These are phyloP conservation scores for Coendou prehensilis DNA, from an alignment of 2,797 vertebrate species.

Conservation along the genomic window DNA sequence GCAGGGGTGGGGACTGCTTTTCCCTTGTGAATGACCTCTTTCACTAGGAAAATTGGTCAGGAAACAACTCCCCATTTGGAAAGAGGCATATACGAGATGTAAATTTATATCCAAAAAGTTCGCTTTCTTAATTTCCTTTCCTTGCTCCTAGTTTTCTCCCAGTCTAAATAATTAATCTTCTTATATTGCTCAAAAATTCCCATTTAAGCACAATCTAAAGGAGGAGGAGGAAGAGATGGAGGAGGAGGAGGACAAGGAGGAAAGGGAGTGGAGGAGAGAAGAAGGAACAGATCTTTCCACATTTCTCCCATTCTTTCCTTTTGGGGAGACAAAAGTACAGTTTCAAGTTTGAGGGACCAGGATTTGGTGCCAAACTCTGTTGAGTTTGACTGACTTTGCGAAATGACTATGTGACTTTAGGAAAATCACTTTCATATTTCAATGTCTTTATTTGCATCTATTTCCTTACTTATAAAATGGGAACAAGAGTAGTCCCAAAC, in stretches of 20 bases:
- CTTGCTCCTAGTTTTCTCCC: conserved; percentile 56
- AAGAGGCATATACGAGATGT: conserved; percentile 32
- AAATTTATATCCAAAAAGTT: conserved; percentile 69
- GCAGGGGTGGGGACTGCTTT: conserved; percentile 19
- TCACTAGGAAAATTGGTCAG: conserved; percentile 74
- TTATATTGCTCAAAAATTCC: conserved; percentile 48
- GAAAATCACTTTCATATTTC: conserved; percentile 34
- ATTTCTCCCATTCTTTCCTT: neutral
- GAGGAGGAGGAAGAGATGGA: neutral
- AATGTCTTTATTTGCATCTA: conserved; percentile 1
- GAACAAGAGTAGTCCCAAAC: neutral
- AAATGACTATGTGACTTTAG: neutral
- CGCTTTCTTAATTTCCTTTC: conserved; percentile 76
- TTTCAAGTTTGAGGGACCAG: neutral
- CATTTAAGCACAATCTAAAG: conserved; percentile 27
- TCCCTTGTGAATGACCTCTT: conserved; percentile 77
- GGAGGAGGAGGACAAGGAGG: neutral
- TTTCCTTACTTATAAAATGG: conserved; percentile 24
- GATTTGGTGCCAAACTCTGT: conserved; percentile 20
- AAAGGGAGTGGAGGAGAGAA: neutral
- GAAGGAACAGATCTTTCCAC: neutral
- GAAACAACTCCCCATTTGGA: conserved; percentile 72
- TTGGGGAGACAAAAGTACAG: neutral
- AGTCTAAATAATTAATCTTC: conserved; percentile 64
- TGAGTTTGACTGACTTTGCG: conserved; percentile 25